Evolutionary conservation across 2,113 vertebrate species (phyloP).

Genomic region (Scolopax mira): DNA sequence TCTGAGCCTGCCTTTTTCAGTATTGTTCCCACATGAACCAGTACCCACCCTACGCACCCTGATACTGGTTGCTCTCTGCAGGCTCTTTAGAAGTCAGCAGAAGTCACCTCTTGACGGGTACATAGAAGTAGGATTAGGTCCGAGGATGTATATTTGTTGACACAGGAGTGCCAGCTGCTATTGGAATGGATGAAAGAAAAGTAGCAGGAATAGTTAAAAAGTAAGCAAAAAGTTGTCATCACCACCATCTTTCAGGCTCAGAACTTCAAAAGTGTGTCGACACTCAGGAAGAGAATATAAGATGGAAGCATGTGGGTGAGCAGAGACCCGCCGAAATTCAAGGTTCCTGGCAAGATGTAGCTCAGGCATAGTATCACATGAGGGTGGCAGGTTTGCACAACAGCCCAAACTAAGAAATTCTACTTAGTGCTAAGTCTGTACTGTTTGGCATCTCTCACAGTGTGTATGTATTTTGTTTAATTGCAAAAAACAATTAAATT

Average conservation of each 20-base stretch:
- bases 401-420: background rate
- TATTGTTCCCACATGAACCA: background rate
- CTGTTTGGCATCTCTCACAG: background rate
- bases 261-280: background rate
- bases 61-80: background rate
- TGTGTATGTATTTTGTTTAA: background rate
- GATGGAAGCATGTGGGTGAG: background rate
- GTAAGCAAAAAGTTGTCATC: background rate
- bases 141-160: background rate
- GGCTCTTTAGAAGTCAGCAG: background rate
- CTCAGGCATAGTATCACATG: background rate
- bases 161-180: background rate
- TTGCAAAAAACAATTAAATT: no score
- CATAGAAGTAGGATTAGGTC: background rate
- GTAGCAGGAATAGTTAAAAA: background rate
- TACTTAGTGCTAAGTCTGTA: background rate
- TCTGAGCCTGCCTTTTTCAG: background rate
- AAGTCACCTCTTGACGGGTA: background rate
- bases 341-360: background rate
- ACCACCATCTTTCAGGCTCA: background rate
- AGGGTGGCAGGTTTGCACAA: background rate
- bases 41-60: background rate
- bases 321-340: background rate
- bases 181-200: background rate
- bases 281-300: background rate